phyloP scores from a whole-genome alignment of 2,113 vertebrate species.

The Xerus inauris region DNA sequence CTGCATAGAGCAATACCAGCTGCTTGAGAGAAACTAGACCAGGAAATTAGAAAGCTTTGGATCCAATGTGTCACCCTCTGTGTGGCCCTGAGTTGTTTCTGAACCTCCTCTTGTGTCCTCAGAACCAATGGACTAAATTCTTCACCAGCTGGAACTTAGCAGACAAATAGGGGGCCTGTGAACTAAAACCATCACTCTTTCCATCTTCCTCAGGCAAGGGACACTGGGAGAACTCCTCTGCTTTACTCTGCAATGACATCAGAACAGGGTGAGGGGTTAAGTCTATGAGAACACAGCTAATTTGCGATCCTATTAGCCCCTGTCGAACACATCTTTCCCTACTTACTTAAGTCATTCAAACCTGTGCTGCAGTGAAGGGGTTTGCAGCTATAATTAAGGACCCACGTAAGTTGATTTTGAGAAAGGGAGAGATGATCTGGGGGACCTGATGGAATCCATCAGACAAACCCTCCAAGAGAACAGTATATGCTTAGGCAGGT shows the following conservation, averaged over 20 bases:
- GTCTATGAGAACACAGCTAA: neutral
- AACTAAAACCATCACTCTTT: neutral
- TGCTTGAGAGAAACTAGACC: neutral
- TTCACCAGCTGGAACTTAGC: neutral
- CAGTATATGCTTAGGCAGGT: neutral
- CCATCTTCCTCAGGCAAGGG: neutral
- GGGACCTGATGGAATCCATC: neutral
- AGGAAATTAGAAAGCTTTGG: neutral
- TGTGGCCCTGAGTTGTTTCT: neutral
- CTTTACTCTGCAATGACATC: neutral
- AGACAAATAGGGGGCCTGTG: neutral
- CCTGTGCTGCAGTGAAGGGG: neutral
- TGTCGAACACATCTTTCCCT: neutral
- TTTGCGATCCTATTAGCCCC: neutral
- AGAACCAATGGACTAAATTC: neutral
- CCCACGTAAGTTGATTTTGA: neutral
- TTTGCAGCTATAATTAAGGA: neutral
- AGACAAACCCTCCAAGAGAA: neutral
- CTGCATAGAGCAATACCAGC: neutral
- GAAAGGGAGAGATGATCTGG: neutral
- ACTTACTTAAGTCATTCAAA: neutral
- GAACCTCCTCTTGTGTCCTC: neutral
- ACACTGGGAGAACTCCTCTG: neutral
- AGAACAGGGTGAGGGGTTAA: neutral
- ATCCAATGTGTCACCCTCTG: fast-evolving